A percentile compares a stretch with the other conserved stretches of the same genome.
Evolutionary conservation across 2,113 vertebrate genomes (phyloP).

Genomic region (Ameiurus melas): DNA sequence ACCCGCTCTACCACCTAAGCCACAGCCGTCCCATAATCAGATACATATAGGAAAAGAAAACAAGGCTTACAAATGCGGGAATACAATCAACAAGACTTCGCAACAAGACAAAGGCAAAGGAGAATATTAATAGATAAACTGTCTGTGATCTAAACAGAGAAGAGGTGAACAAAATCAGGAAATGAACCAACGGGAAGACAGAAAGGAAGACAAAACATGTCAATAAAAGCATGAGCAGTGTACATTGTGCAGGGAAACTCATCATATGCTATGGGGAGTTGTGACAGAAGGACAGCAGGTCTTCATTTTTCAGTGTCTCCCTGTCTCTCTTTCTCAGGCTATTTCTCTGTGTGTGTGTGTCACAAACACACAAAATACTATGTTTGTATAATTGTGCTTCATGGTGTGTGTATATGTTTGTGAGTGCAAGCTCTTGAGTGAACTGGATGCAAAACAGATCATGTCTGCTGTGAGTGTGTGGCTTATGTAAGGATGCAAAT

Average conservation of each 20-base stretch:
- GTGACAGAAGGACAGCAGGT: background rate
- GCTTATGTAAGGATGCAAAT: conserved; percentile 41
- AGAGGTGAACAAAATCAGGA: background rate
- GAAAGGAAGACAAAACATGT: background rate
- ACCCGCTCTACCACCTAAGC: no score
- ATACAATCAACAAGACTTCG: background rate
- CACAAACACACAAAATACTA: background rate
- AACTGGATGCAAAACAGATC: conserved; percentile 20
- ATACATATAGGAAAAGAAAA: background rate
- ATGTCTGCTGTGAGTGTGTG: conserved; percentile 14
- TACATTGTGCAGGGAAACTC: background rate
- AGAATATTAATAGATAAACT: background rate
- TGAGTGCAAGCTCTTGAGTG: background rate
- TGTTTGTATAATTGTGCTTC: background rate
- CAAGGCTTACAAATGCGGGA: background rate
- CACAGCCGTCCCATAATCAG: background rate
- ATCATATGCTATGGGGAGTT: background rate
- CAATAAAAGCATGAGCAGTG: background rate
- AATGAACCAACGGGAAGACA: background rate
- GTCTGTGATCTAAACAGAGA: background rate
- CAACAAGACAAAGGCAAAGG: background rate
- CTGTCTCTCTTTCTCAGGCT: background rate
- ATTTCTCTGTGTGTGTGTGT: background rate
- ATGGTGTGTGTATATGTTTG: background rate
- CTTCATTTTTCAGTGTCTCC: background rate